These are phyloP conservation scores for Pachypanchax playfairii DNA, from an alignment of 2,113 vertebrate genomes.

Conservation along the genomic window DNA sequence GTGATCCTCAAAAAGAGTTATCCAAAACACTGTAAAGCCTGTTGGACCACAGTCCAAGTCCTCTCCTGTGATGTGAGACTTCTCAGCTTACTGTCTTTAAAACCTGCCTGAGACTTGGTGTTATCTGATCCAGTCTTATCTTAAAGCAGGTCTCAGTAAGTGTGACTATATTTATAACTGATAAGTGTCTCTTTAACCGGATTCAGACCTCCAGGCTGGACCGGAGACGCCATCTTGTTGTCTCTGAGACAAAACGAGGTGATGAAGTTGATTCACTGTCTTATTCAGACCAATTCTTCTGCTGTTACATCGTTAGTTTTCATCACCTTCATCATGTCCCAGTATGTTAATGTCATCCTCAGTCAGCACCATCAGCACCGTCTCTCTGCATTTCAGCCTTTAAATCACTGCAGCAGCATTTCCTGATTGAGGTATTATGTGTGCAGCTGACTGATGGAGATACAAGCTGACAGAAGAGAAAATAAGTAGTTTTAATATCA, in stretches of 20 bases:
- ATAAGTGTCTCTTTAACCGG: slow-evolving; percentile 7
- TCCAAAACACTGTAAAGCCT: slow-evolving; percentile 20
- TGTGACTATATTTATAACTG: slow-evolving; percentile 17
- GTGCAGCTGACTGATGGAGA: too few species aligned
- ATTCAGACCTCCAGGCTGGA: neutral
- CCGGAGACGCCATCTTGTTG: neutral
- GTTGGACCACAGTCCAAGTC: slow-evolving; percentile 21
- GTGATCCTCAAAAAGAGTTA: slow-evolving; percentile 7
- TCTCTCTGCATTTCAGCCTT: too few species aligned
- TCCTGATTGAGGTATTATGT: too few species aligned
- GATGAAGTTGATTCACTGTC: neutral
- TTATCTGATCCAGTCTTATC: slow-evolving; percentile 64
- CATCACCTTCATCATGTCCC: too few species aligned
- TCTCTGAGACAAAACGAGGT: neutral
- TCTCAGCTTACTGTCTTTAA: slow-evolving; percentile 56
- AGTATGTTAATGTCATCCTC: too few species aligned
- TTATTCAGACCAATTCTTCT: too few species aligned
- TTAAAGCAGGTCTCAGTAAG: slow-evolving; percentile 44
- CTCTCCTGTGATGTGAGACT: slow-evolving; percentile 38
- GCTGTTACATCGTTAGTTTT: too few species aligned
- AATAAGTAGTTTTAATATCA: too few species aligned
- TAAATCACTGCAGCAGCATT: too few species aligned
- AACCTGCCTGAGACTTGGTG: slow-evolving; percentile 48
- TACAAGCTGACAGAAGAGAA: too few species aligned
- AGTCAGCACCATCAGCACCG: too few species aligned